Evolutionary conservation across 2,888 invertebrate species (phyloP), one percentile per base, ranked within the genome.

Genomic region (Chrysolina oricalcia): DNA sequence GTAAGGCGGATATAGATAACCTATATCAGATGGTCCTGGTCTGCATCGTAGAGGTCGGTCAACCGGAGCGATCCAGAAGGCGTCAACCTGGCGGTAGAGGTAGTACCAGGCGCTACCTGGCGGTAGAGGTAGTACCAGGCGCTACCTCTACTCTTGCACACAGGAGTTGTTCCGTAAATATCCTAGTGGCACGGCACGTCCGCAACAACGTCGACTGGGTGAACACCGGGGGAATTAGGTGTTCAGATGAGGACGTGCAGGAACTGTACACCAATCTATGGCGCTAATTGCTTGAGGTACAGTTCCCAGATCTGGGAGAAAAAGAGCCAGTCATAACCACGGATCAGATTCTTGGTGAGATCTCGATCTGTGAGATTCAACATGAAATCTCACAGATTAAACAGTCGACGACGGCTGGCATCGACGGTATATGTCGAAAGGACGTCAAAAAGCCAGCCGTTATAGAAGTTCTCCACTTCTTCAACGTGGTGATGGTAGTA

Each of bases 111-210:
- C n/a, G n/a, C n/a, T n/a, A n/a, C n/a, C n/a, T n/a, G n/a, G n/a
- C n/a, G n/a, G n/a, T n/a, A n/a, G n/a, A n/a, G 23, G 76, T 15
- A 72, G 19, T 35, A 23, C 35, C 46, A 80, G 83, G 77, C 79
- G 78, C 35, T 83, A 78, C 53, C 66, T 78, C 2, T 86, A 83
- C 46, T 83, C 86, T 0, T 70, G 84, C 0, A 84, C 85, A 59
- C 86, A 87, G 74, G 83, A 86, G 6, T 59, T 87, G 0, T 86
- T 70, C 11, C 79, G 80, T 56, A 81, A 76, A 80, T 83, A 83
- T 73, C 59, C 41, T 81, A 68, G 72, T 86, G 74, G 76, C 85
- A 48, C 75, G 86, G 76, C 35, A 80, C 78, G 71, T 86, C 71
- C 4, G 85, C 76, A 17, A 79, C 65, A 70, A 81, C 68, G 62